Conservation (phyloP, 2,113 vertebrate species). For the Ptychochromis oligacanthus region DNA sequence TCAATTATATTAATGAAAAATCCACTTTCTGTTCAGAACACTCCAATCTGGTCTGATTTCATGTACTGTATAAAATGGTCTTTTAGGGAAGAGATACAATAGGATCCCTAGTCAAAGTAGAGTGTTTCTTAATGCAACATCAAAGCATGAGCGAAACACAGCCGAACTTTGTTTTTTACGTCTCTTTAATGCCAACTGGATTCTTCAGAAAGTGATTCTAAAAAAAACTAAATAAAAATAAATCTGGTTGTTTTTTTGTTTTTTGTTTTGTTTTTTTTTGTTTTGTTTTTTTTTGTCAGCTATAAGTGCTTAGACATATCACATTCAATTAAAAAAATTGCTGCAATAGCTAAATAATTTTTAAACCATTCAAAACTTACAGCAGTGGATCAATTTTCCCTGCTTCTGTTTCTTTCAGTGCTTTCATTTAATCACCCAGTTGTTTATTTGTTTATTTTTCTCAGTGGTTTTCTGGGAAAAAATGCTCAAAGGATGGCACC, state of each 20-base stretch:
- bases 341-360: not conserved
- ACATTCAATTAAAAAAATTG: not conserved
- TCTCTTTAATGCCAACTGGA: not conserved
- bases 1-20: slow-evolving; percentile 20
- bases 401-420: not conserved
- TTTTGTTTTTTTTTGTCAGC: too few species aligned
- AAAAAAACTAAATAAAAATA: not conserved
- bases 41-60: not conserved
- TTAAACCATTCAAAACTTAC: not conserved
- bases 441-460: not conserved
- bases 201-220: not conserved
- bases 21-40: slow-evolving; percentile 16
- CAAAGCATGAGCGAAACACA: not conserved
- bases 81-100: not conserved
- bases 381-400: not conserved
- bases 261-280: not conserved
- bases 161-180: not conserved
- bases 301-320: too few species aligned
- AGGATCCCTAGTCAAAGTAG: slow-evolving; percentile 25
- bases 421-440: slow-evolving; percentile 21
- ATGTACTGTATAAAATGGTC: not conserved
- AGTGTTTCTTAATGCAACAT: not conserved
- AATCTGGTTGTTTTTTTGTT: not conserved
- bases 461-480: not conserved
- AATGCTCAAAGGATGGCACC: not conserved